Percentiles rank a stretch among this genome's conserved stretches.
Conservation (phyloP, 2,113 vertebrate species). For the Microcebus griseorufus region DNA sequence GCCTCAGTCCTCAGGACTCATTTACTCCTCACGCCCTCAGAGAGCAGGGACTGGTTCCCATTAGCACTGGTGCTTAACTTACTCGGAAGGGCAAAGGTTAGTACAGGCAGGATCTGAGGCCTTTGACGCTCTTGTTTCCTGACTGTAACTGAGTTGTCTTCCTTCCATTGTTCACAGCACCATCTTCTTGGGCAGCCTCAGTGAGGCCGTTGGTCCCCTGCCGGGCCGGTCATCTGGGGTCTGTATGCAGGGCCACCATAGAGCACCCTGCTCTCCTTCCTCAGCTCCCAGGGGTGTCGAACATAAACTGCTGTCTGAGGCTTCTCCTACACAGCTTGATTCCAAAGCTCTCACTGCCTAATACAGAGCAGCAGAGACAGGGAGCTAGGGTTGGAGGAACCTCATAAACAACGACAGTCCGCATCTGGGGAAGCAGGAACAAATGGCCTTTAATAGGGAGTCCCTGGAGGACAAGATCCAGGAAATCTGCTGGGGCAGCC, state of each 20-base stretch:
- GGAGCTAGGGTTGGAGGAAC: background rate
- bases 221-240: background rate
- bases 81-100: background rate
- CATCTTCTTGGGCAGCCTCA: background rate
- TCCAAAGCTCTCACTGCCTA: background rate
- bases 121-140: background rate
- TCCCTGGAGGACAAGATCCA: too few relatives aligned
- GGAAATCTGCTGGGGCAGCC: background rate
- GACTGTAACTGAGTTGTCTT: background rate
- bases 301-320: background rate
- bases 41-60: background rate
- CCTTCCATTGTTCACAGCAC: background rate
- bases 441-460: background rate
- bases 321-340: background rate
- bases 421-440: background rate
- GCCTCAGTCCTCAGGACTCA: background rate
- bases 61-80: background rate
- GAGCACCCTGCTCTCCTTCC: background rate
- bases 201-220: background rate
- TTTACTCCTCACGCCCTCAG: background rate
- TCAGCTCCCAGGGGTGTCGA: background rate
- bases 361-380: background rate
- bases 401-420: background rate
- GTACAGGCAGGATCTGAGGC: background rate
- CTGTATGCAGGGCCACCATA: background rate